Evolutionary conservation across 2,888 invertebrate genomes (phyloP), one percentile per base, ranked within the genome.

Genomic region (Macrosiphum euphorbiae): DNA sequence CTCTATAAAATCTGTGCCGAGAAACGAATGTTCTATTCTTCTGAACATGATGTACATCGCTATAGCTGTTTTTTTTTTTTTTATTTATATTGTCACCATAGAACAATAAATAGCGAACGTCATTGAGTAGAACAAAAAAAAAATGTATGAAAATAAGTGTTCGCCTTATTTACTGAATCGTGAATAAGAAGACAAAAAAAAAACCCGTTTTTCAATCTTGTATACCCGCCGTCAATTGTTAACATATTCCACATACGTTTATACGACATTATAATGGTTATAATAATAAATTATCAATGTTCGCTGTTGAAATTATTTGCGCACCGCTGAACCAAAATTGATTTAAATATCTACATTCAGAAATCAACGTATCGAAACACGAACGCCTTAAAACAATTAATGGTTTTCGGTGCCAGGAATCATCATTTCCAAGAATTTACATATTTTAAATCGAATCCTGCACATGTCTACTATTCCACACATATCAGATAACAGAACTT

Each of bases 361-460:
- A 35, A 78, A 35, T 35, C 20, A 20, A 78, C 20, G 35, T 20
- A 78, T 35, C 20, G 8, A 78, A 78, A 35, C 35, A 35, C 78
- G 0, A 35, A 78, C 4, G 8, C 8, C 78, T 78, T 78, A 20
- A 78, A 78, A 78, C 78, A 35, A 78, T 35, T 35, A 35, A 78
- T 78, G 20, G 35, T 35, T 78, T 78, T 78, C 35, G 3, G 8
- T 78, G 20, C 20, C 1, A 35, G 20, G 20, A 78, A 78, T 78
- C 78, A 78, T 35, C 20, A 20, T 41, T 89, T 89, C 58, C 41
- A 44, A 58, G 13, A 58, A 89, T 89, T 41, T 89, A 55, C 88
- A 58, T 89, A 89, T 89, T 89, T 89, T 58, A 89, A 58, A 89
- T 55, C 90, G 90, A 67, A 67, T 55, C 52, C 52, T 28, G 86